Conservation (phyloP, 1,140 invertebrate species). For the Babylonia areolata region DNA sequence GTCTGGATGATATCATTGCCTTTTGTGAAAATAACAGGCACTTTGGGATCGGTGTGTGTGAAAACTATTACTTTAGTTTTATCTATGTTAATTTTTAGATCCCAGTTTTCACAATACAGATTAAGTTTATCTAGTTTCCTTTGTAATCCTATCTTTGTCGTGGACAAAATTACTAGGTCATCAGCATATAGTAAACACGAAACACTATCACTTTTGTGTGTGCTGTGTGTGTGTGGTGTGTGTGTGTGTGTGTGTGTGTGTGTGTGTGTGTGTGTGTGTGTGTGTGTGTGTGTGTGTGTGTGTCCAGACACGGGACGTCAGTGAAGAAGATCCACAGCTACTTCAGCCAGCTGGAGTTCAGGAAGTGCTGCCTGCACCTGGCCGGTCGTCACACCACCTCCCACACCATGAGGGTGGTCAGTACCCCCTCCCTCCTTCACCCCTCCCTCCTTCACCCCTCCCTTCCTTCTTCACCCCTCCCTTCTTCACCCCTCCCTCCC, state of each 20-base stretch:
- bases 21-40: no score
- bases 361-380: constrained; percentile 62
- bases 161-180: no score
- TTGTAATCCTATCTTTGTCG: no score
- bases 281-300: background rate
- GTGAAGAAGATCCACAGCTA: background rate
- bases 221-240: background rate
- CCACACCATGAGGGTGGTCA: constrained; percentile 61
- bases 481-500: background rate
- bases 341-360: constrained; percentile 60
- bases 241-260: background rate
- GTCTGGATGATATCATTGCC: no score
- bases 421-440: background rate
- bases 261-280: background rate
- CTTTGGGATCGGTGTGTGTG: no score
- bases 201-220: no score
- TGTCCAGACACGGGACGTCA: background rate
- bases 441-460: background rate
- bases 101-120: no score
- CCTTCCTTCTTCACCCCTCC: background rate
- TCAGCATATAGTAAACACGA: no score
- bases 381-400: constrained; percentile 55
- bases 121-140: no score
- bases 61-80: no score
- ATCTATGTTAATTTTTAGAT: no score